These are phyloP conservation scores for Mesitornis unicolor DNA, from an alignment of 2,113 vertebrate species.

Conservation along the genomic window DNA sequence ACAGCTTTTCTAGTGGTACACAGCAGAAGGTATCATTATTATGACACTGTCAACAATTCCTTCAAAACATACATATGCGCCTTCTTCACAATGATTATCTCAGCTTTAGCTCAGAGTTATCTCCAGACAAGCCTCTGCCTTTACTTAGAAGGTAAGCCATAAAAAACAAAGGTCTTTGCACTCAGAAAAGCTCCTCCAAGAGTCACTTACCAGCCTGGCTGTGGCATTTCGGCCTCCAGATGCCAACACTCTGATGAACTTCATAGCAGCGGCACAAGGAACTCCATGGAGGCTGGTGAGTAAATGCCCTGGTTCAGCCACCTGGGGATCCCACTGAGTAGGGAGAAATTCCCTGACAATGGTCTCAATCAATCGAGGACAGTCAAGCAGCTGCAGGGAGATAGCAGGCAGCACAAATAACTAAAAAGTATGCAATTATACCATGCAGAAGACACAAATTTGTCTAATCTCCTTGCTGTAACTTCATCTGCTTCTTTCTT, in stretches of 20 bases:
- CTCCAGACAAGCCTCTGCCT: not conserved
- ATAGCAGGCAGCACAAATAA: not conserved
- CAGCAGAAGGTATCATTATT: not conserved
- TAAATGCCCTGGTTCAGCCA: conserved; percentile 37
- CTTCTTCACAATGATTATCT: not conserved
- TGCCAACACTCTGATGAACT: conserved; percentile 90
- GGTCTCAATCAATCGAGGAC: conserved; percentile 87
- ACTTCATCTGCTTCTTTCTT: not conserved
- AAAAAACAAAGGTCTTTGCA: not conserved
- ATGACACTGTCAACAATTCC: not conserved
- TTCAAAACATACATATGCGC: not conserved
- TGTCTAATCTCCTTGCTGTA: not conserved
- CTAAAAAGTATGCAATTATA: not conserved
- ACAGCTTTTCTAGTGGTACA: not conserved
- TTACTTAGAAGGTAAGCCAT: not conserved
- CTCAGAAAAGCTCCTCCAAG: not conserved
- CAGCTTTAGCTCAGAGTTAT: not conserved
- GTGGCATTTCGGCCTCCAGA: conserved; percentile 85
- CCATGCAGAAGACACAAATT: not conserved
- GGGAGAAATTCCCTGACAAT: conserved; percentile 90
- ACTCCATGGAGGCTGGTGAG: conserved; percentile 79
- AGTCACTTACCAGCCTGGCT: conserved; percentile 85
- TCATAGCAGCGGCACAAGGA: conserved; percentile 85
- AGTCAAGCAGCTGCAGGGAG: conserved; percentile 86
- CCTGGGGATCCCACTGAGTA: conserved; percentile 76